Evolutionary conservation across 2,113 vertebrate genomes (phyloP).

Genomic region (Callocephalon fimbriatum): DNA sequence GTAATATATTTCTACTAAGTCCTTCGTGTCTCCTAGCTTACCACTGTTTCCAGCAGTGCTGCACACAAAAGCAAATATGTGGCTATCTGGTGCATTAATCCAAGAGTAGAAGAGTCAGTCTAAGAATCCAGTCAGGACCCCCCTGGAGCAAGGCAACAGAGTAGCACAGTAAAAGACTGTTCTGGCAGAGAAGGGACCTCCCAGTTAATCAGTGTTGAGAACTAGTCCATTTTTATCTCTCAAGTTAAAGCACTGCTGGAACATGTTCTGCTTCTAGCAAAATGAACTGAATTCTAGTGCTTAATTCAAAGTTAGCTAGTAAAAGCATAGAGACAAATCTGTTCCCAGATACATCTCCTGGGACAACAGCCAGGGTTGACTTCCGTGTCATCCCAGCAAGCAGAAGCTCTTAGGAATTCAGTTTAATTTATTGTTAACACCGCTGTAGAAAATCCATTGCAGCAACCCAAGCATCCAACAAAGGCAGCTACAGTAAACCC

Average conservation of each 20-base stretch:
- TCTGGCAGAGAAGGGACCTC: background rate
- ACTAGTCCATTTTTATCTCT: background rate
- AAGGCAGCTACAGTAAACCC: background rate
- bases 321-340: background rate
- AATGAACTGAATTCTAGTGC: background rate
- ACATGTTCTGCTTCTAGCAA: background rate
- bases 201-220: background rate
- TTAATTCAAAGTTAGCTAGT: background rate
- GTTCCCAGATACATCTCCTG: background rate
- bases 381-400: background rate
- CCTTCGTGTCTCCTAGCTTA: background rate
- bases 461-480: background rate
- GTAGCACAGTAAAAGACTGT: background rate
- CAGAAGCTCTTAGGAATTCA: background rate
- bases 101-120: background rate
- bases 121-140: background rate
- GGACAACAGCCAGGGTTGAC: background rate
- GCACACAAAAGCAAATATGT: background rate
- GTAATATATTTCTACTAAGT: background rate
- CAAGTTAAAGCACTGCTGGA: background rate
- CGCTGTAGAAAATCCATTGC: background rate
- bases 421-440: background rate
- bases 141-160: background rate
- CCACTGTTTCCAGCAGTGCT: background rate
- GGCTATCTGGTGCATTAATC: rapidly evolving